A percentile compares a stretch with the other conserved stretches of the same genome.
These are phyloP conservation scores for Loris lydekkerianus DNA, from an alignment of 2,797 vertebrate genomes.

Conservation along the genomic window DNA sequence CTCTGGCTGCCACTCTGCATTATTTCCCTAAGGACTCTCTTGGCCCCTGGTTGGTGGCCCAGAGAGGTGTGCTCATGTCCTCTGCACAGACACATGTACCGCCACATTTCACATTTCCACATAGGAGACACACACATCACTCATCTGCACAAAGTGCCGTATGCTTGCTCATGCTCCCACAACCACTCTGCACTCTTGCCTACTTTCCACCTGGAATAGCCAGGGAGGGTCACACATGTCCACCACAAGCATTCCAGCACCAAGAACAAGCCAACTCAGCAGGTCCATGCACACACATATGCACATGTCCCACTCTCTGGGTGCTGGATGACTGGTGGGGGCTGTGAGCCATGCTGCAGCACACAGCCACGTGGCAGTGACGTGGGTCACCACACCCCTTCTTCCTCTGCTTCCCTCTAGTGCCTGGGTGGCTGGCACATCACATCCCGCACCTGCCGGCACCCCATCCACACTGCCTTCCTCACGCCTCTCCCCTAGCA, in stretches of 20 bases:
- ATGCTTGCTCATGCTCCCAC: not conserved
- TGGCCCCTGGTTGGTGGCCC: not conserved
- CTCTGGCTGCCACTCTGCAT: not conserved
- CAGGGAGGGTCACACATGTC: not conserved
- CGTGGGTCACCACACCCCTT: constrained; percentile 65
- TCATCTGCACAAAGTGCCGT: not conserved
- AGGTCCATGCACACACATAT: not conserved
- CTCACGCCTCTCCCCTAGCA: constrained; percentile 58
- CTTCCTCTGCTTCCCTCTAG: constrained; percentile 33
- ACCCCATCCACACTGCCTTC: constrained; percentile 25
- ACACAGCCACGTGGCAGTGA: constrained; percentile 42
- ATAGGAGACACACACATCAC: not conserved
- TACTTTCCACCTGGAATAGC: not conserved
- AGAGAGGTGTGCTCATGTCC: not conserved
- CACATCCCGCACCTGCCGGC: constrained; percentile 54
- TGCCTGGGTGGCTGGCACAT: constrained; percentile 50
- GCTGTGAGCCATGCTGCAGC: not conserved
- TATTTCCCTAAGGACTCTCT: not conserved
- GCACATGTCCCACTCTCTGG: not conserved
- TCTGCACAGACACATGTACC: not conserved
- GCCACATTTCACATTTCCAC: not conserved
- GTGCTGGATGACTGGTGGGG: not conserved
- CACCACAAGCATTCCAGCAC: not conserved
- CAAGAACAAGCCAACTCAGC: not conserved
- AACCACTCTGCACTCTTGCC: not conserved